Conservation (phyloP, 92 coral and sea anemone species). For the Zoanthus solanderi region DNA sequence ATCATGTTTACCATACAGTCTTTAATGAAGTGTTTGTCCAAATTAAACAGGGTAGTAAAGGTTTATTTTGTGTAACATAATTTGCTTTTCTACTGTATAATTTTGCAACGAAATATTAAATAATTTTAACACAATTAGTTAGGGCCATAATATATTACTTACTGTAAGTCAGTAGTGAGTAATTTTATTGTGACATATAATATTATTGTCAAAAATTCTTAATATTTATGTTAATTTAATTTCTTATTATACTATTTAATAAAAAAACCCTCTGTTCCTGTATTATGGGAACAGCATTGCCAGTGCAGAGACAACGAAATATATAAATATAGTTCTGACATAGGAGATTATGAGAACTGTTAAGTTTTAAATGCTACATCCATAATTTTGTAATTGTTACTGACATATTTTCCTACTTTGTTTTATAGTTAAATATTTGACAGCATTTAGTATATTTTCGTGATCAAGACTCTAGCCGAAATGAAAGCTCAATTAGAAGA, state of each 20-base stretch:
- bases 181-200: background rate
- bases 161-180: background rate
- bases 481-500: background rate
- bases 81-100: background rate
- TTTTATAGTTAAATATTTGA: conserved; percentile 12
- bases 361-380: background rate
- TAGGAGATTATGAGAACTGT: conserved; percentile 8
- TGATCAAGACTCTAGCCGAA: background rate
- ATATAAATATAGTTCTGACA: conserved; percentile 7
- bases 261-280: background rate
- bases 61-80: conserved; percentile 5
- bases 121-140: background rate
- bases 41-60: conserved; percentile 15
- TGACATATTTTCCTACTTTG: conserved; percentile 17
- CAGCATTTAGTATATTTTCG: background rate
- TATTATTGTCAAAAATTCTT: conserved; percentile 3
- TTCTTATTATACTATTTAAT: background rate
- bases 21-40: background rate
- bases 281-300: background rate
- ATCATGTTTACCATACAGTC: conserved; percentile 14
- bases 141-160: background rate
- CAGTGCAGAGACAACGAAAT: background rate
- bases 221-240: background rate
- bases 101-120: background rate
- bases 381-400: conserved; percentile 9